Base-by-base conservation (phyloP, 2,797 vertebrate genomes). In the Platyrinchus mystaceus region DNA sequence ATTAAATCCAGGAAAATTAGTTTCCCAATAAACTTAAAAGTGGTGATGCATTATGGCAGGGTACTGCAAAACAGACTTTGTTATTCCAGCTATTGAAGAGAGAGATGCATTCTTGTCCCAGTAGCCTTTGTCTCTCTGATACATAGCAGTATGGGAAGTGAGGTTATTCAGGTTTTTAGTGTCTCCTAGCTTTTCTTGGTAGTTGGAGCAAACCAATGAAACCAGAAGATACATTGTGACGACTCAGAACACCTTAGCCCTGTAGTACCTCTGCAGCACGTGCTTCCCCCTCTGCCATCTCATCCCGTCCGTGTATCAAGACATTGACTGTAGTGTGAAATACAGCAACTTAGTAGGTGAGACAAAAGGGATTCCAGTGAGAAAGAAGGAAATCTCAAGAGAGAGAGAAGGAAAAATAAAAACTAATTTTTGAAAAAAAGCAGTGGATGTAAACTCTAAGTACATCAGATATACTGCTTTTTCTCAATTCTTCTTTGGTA, bases 1-100 rank as follows among this genome's bases (percentile, higher is more conserved):
- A 97, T 95, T 96, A 96, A 97, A 85, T 28, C 37, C 94, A 93
- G 87, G 83, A 78, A 83, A 93, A 86, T 3, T 79, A 91, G 80
- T 95, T 82, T 90, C 89, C 85, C 64, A 94, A 84, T 89, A 81
- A 90, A 88, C 46, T 95, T 96, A 66, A 71, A 89, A 84, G 67
- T 87, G 60, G 43, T 85, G 59, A 88, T 84, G 81, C 44, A 41
- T n/a, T 58, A 26, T 15, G 17, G 30, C 73, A 88, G 32, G 15
- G 28, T 59, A 13, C 19, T 79, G 30, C 47, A 73, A 62, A 78
- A 39, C 18, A 23, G 53, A 43, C 36, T 44, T 17, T 30, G 14
- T 55, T 64, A 59, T 37, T 87, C n/a, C 46, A 58, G 59, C 55
- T 73, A 55, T 19, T 47, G 39, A 19, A 76, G 59, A 50, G 9